These are phyloP conservation scores for Synaphobranchus kaupii DNA, from an alignment of 2,797 vertebrate species.

Conservation along the genomic window DNA sequence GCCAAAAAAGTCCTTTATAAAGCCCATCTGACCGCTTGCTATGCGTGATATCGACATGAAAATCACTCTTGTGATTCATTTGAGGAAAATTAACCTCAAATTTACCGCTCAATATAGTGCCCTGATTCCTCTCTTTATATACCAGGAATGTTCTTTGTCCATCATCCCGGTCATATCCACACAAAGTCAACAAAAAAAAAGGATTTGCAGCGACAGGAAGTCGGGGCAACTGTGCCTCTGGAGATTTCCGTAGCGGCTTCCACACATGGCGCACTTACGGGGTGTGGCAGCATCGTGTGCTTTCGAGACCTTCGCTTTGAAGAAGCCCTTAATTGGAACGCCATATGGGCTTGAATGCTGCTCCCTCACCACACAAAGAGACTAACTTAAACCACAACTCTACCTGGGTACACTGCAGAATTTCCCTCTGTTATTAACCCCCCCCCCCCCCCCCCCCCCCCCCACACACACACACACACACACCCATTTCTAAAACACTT, in stretches of 20 bases:
- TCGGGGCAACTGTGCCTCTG: not conserved
- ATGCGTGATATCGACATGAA: constrained; percentile 20
- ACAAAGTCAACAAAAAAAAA: not conserved
- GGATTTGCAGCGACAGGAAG: not conserved
- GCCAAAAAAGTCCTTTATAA: constrained; percentile 3
- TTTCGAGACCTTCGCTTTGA: constrained; percentile 25
- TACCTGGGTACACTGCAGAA: not conserved
- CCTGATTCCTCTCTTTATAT: not conserved
- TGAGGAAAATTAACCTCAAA: not conserved
- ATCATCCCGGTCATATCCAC: too few species aligned
- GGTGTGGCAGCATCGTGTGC: not conserved
- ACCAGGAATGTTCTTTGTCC: not conserved
- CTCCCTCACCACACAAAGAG: not conserved
- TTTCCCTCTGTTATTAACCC: not conserved
- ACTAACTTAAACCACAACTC: constrained; percentile 27
- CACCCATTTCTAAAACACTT: not conserved
- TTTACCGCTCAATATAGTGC: not conserved
- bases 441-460: too few species aligned
- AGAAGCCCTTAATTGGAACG: constrained; percentile 37
- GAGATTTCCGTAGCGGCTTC: constrained; percentile 30
- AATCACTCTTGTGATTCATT: constrained; percentile 18
- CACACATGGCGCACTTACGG: constrained; percentile 21
- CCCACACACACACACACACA: too few species aligned
- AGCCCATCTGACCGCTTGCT: not conserved
- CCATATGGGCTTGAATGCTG: constrained; percentile 48